Percentiles rank a stretch among this genome's conserved stretches.
These are phyloP conservation scores for Rhodeus uyekii DNA, from an alignment of 2,797 vertebrate species.

Conservation along the genomic window DNA sequence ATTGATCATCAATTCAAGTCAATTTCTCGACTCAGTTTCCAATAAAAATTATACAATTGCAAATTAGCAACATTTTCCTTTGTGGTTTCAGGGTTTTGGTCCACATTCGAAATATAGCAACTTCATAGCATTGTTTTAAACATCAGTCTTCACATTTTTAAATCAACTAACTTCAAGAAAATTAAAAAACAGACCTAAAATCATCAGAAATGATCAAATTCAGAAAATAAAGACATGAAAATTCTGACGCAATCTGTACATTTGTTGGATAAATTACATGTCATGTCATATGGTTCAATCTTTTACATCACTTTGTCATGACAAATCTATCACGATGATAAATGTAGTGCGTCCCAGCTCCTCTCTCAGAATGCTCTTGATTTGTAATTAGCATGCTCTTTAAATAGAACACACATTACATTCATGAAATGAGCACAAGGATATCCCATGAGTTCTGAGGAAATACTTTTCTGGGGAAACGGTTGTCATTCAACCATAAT, in stretches of 20 bases:
- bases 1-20: too few relatives aligned
- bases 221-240: not conserved
- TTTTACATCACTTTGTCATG: not conserved
- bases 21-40: too few relatives aligned
- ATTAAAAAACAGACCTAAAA: not conserved
- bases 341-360: not conserved
- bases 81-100: not conserved
- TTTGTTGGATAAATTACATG: not conserved
- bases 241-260: constrained; percentile 2
- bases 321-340: constrained; percentile 13
- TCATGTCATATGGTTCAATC: not conserved
- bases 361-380: constrained; percentile 22
- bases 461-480: not conserved
- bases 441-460: not conserved
- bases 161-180: not conserved
- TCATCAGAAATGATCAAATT: constrained; percentile 2
- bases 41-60: not conserved
- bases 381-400: constrained; percentile 9
- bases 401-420: not conserved
- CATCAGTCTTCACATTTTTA: not conserved
- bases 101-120: not conserved
- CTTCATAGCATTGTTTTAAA: not conserved
- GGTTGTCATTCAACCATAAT: not conserved
- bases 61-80: not conserved
- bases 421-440: not conserved